These are phyloP conservation scores for Tinamus guttatus DNA, from an alignment of 2,113 vertebrate genomes.

Conservation along the genomic window DNA sequence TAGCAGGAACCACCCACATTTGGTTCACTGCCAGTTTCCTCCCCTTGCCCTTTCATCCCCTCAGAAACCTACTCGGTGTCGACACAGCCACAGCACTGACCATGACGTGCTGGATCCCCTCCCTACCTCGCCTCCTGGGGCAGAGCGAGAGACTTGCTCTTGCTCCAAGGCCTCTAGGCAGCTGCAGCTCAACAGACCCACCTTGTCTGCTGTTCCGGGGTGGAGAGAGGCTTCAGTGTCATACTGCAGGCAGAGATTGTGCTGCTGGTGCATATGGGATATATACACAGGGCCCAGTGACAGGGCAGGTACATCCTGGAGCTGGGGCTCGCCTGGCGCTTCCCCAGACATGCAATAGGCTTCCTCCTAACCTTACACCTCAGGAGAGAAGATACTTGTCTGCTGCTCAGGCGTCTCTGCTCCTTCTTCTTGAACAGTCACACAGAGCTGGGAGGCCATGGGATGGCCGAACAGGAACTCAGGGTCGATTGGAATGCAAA, in stretches of 20 bases:
- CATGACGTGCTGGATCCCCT: not conserved
- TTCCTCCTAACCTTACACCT: not conserved
- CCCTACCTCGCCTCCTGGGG: not conserved
- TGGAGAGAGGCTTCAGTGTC: not conserved
- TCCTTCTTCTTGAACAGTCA: not conserved
- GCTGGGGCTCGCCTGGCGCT: not conserved
- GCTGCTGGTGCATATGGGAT: not conserved
- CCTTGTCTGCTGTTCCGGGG: not conserved
- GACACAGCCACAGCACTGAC: not conserved
- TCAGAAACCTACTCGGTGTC: not conserved
- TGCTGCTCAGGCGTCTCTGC: not conserved
- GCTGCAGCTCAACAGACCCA: not conserved
- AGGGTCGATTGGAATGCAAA: not conserved
- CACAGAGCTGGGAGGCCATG: not conserved
- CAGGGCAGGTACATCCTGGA: not conserved
- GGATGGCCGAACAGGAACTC: not conserved
- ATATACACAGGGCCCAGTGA: not conserved
- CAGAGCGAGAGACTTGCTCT: not conserved
- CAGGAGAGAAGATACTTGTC: not conserved
- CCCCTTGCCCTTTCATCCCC: not conserved
- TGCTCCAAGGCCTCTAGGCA: not conserved
- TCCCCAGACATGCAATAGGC: not conserved
- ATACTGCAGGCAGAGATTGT: not conserved
- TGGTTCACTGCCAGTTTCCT: not conserved
- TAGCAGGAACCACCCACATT: not conserved